A percentile compares a stretch with the other conserved stretches of the same genome.
Conservation (phyloP, 2,113 vertebrate species). For the Petroica traversi region DNA sequence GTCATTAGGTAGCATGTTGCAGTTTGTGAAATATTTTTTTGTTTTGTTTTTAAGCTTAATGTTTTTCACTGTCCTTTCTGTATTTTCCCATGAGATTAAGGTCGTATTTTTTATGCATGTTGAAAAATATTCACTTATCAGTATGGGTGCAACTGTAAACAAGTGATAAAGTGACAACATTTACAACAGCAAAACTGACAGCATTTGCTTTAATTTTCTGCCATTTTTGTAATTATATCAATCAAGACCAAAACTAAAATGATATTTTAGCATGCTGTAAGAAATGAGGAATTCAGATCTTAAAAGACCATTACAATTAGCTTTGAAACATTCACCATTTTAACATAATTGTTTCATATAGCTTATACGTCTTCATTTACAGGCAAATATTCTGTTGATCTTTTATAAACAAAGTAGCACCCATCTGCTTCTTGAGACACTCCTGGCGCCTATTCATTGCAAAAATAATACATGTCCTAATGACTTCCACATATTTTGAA, state of each 20-base stretch:
- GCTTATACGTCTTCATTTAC: conserved; percentile 95
- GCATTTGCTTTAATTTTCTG: conserved; percentile 84
- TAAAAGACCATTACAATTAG: conserved; percentile 92
- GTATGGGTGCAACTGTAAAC: conserved; percentile 81
- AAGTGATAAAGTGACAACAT: conserved; percentile 81
- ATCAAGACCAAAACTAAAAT: conserved; percentile 85
- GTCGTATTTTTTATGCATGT: conserved; percentile 76
- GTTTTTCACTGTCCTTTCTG: conserved; percentile 56
- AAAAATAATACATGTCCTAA: conserved; percentile 99
- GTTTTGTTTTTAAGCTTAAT: conserved; percentile 17
- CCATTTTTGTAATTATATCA: conserved; percentile 87
- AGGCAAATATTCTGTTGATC: conserved; percentile 87
- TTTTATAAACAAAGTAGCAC: conserved; percentile 96
- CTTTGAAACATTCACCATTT: conserved; percentile 96
- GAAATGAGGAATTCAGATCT: conserved; percentile 91
- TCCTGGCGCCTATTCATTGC: conserved; percentile 98
- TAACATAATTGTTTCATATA: conserved; percentile 95
- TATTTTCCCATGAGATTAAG: conserved; percentile 70
- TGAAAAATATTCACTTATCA: conserved; percentile 82
- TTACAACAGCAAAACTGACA: conserved; percentile 79
- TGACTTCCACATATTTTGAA: conserved; percentile 99
- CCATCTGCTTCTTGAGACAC: conserved; percentile 99
- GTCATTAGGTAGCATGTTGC: conserved; percentile 46
- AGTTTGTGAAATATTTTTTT: conserved; percentile 30
- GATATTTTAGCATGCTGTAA: conserved; percentile 83